These are phyloP conservation scores for Notodonta ziczac DNA, from an alignment of 2,888 invertebrate genomes.

Conservation along the genomic window DNA sequence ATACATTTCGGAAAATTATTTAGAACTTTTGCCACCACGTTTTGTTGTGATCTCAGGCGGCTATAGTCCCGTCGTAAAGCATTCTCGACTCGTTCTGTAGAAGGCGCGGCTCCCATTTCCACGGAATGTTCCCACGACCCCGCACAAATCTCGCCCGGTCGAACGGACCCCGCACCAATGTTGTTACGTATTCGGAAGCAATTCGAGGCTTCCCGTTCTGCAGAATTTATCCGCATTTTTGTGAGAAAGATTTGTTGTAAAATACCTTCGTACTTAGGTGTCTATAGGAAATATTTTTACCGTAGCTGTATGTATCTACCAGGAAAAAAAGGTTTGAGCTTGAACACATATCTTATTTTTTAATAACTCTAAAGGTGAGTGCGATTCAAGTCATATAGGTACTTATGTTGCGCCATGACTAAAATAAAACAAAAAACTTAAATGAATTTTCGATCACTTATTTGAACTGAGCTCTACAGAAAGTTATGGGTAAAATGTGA, in stretches of 20 bases:
- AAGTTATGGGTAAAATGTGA: too few species aligned
- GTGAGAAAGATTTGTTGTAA: conserved; percentile 12
- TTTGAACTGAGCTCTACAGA: too few species aligned
- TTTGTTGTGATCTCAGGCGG: not conserved
- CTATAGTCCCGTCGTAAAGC: conserved; percentile 19
- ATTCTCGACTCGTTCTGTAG: conserved; percentile 11
- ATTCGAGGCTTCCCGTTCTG: conserved; percentile 49
- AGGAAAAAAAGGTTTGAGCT: conserved; percentile 13
- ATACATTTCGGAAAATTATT: not conserved
- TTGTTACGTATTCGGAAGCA: conserved; percentile 48
- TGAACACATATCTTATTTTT: too few species aligned
- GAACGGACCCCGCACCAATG: conserved; percentile 34
- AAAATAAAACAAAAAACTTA: too few species aligned
- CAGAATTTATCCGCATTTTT: conserved; percentile 37
- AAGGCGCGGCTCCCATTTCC: conserved; percentile 20
- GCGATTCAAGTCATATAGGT: too few species aligned
- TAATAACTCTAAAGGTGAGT: too few species aligned
- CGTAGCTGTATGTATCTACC: conserved; percentile 18
- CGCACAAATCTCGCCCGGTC: conserved; percentile 63
- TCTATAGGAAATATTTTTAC: not conserved
- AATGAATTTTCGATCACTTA: too few species aligned
- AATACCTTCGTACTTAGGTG: not conserved
- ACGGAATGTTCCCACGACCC: conserved; percentile 49
- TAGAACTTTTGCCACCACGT: not conserved
- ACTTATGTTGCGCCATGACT: too few species aligned